Percentiles rank a stretch among this genome's conserved stretches.
phyloP scores from a whole-genome alignment of 2,113 vertebrate species.

The Circaetus cinerascens region DNA sequence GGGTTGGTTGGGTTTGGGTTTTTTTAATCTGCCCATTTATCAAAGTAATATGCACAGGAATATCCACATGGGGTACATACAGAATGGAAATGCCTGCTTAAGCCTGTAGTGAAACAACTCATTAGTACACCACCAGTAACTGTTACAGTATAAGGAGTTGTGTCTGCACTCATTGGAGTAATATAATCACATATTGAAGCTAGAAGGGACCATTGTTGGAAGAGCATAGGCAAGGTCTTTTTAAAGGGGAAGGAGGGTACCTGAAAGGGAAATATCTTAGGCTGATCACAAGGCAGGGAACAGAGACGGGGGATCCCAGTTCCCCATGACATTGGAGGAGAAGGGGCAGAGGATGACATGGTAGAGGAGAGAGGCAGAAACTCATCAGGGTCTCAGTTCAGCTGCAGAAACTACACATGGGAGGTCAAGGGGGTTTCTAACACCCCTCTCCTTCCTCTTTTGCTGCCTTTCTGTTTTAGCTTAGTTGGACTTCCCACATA shows the following conservation, averaged over 20 bases:
- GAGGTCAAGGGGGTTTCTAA: background rate
- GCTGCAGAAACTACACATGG: background rate
- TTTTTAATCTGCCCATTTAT: background rate
- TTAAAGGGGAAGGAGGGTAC: background rate
- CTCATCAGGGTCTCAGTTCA: background rate
- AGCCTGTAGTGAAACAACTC: background rate
- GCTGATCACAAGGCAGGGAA: background rate
- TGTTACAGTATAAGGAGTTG: background rate
- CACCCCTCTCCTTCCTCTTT: background rate
- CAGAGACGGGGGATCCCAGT: background rate
- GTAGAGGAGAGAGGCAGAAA: background rate
- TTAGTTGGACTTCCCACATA: background rate
- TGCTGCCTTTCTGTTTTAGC: background rate
- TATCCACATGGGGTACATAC: background rate
- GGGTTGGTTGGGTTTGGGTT: accelerated
- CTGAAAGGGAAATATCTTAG: background rate
- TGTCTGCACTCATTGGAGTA: background rate
- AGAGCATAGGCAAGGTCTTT: background rate
- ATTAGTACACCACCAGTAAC: background rate
- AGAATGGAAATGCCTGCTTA: background rate
- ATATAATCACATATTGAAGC: background rate
- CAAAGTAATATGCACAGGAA: background rate
- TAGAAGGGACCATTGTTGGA: background rate
- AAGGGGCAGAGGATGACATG: accelerated
- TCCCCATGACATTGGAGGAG: accelerated